Conservation (phyloP, 2,888 invertebrate species). For the Agelastica alni region DNA sequence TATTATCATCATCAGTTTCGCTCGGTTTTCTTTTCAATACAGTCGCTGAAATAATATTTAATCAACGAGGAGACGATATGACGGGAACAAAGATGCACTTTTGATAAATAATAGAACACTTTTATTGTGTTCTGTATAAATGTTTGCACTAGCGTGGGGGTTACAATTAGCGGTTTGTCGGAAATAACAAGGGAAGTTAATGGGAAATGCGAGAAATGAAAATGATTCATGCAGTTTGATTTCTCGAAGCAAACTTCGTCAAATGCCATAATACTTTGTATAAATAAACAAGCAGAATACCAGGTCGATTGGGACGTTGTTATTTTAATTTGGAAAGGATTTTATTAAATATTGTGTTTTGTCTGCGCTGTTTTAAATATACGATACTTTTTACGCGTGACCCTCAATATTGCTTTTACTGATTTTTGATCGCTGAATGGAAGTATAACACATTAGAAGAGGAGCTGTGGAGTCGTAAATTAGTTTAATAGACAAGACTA, state of each 20-base stretch:
- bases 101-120: slow-evolving; percentile 28
- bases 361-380: too few species aligned
- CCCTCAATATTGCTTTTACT: too few species aligned
- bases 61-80: slow-evolving; percentile 8
- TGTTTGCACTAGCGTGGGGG: slow-evolving; percentile 24
- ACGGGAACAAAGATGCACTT: slow-evolving; percentile 29
- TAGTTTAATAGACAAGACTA: too few species aligned
- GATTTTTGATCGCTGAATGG: too few species aligned
- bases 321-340: too few species aligned
- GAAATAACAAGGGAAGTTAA: slow-evolving; percentile 16
- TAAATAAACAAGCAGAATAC: slow-evolving; percentile 13
- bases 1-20: slow-evolving; percentile 21
- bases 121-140: slow-evolving; percentile 27
- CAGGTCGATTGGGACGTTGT: too few species aligned
- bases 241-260: slow-evolving; percentile 12
- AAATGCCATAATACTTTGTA: slow-evolving; percentile 2
- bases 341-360: too few species aligned
- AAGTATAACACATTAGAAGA: too few species aligned
- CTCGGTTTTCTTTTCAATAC: slow-evolving; percentile 19
- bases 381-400: too few species aligned
- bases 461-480: too few species aligned
- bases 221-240: slow-evolving; percentile 17
- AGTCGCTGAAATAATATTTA: slow-evolving; percentile 32
- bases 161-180: slow-evolving; percentile 26
- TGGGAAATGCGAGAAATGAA: slow-evolving; percentile 14